phyloP scores from a whole-genome alignment of 1,140 invertebrate species.

The Drosophila pandora region DNA sequence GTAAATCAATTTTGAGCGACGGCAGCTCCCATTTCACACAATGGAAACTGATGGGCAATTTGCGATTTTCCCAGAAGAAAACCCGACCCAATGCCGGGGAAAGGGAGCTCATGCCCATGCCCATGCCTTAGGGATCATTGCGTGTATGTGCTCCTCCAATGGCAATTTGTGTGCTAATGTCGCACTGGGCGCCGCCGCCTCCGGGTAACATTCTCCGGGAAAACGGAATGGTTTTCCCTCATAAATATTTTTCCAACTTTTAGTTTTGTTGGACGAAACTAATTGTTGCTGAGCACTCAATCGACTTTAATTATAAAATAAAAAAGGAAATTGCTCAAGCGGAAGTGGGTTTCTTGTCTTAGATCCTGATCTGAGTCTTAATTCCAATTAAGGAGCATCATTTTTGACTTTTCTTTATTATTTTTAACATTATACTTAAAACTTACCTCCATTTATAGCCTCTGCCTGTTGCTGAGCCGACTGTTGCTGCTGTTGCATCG shows the following conservation, averaged over 20 bases:
- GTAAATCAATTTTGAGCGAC: slow-evolving; percentile 76
- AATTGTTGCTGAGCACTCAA: slow-evolving; percentile 33
- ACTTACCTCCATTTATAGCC: slow-evolving; percentile 43
- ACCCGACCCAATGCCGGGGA: not conserved
- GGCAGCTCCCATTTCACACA: slow-evolving; percentile 59
- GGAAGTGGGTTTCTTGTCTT: not conserved
- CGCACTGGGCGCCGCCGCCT: slow-evolving; percentile 18
- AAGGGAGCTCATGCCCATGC: slow-evolving; percentile 2
- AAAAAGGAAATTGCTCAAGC: not conserved
- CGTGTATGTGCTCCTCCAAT: slow-evolving; percentile 45
- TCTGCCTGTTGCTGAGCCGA: slow-evolving; percentile 33
- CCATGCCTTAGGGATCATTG: slow-evolving; percentile 34
- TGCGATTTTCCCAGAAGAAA: slow-evolving; percentile 74
- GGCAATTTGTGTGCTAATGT: slow-evolving; percentile 70
- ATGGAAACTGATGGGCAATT: slow-evolving; percentile 75
- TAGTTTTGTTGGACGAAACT: slow-evolving; percentile 8
- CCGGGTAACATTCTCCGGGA: not conserved
- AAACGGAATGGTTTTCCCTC: slow-evolving; percentile 20
- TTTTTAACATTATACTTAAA: not conserved
- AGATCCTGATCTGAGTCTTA: not conserved
- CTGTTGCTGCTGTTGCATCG: slow-evolving; percentile 48
- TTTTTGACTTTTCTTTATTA: too few relatives aligned
- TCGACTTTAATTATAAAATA: slow-evolving; percentile 38
- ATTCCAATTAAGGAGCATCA: too few relatives aligned
- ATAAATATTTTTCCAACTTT: slow-evolving; percentile 56